phyloP scores from a whole-genome alignment of 2,797 vertebrate genomes.

The Manis javanica region DNA sequence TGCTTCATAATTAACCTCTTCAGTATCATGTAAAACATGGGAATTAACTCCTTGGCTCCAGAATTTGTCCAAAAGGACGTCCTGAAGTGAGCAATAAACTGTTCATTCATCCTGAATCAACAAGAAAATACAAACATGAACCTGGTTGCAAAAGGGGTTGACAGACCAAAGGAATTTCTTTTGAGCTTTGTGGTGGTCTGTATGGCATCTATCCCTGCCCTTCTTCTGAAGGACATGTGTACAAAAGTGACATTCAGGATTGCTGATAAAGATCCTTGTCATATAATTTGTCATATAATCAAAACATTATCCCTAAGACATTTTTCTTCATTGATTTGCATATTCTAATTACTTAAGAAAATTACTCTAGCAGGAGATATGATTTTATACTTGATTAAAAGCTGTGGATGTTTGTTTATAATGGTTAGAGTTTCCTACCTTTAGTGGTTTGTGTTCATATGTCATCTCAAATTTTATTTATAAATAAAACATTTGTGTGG shows the following conservation, averaged over 20 bases:
- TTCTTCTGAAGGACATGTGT: constrained; percentile 55
- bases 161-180: constrained; percentile 29
- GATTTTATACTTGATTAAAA: constrained; percentile 73
- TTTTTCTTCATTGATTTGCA: constrained; percentile 59
- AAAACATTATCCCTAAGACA: constrained; percentile 18
- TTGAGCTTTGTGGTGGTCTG: constrained; percentile 1
- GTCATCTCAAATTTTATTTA: constrained; percentile 46
- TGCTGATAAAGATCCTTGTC: constrained; percentile 38
- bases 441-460: constrained; percentile 25
- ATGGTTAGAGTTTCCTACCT: constrained; percentile 8
- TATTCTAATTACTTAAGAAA: constrained; percentile 74
- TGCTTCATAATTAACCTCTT: constrained; percentile 68
- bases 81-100: constrained; percentile 16
- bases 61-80: constrained; percentile 7
- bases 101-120: constrained; percentile 20
- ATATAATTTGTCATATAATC: constrained; percentile 48
- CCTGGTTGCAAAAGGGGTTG: neutral
- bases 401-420: constrained; percentile 46
- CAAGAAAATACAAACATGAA: constrained; percentile 17
- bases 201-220: neutral
- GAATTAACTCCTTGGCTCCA: constrained; percentile 28
- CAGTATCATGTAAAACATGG: constrained; percentile 15
- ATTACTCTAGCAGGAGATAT: constrained; percentile 58
- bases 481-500: constrained; percentile 1
- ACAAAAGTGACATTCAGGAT: constrained; percentile 18